Conservation (phyloP, 2,797 vertebrate genomes). For the Octomys mimax region DNA sequence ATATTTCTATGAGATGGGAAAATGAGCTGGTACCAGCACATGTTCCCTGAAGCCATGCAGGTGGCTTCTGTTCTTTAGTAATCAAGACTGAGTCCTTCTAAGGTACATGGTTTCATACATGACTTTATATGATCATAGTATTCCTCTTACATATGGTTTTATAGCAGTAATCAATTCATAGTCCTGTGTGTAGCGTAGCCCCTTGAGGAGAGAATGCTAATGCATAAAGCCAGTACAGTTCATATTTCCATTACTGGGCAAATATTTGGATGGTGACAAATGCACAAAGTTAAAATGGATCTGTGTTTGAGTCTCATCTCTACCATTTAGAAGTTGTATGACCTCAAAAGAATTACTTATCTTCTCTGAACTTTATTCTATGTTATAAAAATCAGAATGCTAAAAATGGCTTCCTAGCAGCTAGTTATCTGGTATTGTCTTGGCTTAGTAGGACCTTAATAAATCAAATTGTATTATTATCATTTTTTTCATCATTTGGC, state of each 20-base stretch:
- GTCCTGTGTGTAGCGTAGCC: background rate
- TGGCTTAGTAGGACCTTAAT: background rate
- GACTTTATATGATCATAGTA: background rate
- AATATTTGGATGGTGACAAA: background rate
- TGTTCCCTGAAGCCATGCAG: constrained; percentile 71
- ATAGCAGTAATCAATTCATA: background rate
- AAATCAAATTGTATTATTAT: constrained; percentile 22
- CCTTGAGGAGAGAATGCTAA: background rate
- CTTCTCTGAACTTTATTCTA: background rate
- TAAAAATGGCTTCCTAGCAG: background rate
- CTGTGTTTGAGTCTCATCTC: background rate
- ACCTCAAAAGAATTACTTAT: constrained; percentile 7
- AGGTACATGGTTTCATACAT: background rate
- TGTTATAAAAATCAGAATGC: background rate
- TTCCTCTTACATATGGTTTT: background rate
- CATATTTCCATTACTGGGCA: background rate
- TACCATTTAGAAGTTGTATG: background rate
- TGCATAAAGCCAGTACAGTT: background rate
- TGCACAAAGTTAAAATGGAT: background rate
- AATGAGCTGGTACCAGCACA: constrained; percentile 71
- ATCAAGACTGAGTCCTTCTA: constrained; percentile 32
- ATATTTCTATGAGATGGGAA: constrained; percentile 78
- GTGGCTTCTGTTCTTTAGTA: constrained; percentile 69
- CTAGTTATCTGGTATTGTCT: background rate
- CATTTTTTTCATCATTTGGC: background rate